Evolutionary conservation across 1,140 invertebrate genomes (phyloP).

Genomic region (Agraylea sexmaculata): DNA sequence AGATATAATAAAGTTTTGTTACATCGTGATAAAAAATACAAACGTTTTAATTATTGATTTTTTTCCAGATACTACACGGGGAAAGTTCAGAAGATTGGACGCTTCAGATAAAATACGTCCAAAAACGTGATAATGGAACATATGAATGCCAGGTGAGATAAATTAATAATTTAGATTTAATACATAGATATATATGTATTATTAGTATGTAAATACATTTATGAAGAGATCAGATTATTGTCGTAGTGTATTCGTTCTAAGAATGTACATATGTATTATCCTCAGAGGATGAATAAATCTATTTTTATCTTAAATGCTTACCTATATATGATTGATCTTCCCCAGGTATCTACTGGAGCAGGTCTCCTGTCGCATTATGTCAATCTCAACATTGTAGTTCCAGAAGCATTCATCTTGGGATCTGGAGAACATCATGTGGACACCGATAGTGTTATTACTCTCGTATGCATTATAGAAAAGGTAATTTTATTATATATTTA

Average conservation of each 20-base stretch:
- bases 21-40: too few species aligned
- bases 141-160: constrained; percentile 87
- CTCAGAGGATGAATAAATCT: too few species aligned
- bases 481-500: too few species aligned
- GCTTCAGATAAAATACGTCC: constrained; percentile 86
- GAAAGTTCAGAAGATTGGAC: constrained; percentile 65
- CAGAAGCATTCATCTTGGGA: constrained; percentile 77
- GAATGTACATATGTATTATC: too few species aligned
- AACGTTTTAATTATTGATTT: constrained; percentile 3
- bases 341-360: constrained; percentile 71
- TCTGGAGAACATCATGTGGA: constrained; percentile 83
- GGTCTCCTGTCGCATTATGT: constrained; percentile 81
- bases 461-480: constrained; percentile 88
- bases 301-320: too few species aligned
- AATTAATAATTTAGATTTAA: constrained; percentile 17
- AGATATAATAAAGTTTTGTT: too few species aligned
- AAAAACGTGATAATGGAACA: constrained; percentile 82
- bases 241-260: too few species aligned
- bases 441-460: constrained; percentile 77
- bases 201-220: not conserved
- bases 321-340: constrained; percentile 17
- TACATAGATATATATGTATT: not conserved
- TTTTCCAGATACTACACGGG: constrained; percentile 41
- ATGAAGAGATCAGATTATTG: not conserved
- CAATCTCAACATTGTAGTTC: constrained; percentile 75